These are phyloP conservation scores for Eristalis arbustorum DNA, from an alignment of 2,888 invertebrate species.

Conservation along the genomic window DNA sequence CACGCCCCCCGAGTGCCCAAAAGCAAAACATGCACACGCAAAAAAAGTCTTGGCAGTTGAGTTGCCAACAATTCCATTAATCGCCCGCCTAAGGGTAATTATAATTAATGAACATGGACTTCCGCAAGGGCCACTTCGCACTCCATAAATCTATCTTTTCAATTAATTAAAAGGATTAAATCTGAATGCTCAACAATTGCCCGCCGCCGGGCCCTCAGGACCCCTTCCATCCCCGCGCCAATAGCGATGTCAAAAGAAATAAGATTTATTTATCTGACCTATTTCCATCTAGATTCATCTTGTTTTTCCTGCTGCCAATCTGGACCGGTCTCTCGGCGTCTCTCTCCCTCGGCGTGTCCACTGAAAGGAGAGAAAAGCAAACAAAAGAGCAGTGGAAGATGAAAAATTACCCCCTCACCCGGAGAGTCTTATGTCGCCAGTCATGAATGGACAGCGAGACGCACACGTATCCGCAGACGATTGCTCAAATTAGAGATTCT, in stretches of 20 bases:
- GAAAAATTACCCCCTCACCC: constrained; percentile 49
- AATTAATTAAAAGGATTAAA: constrained; percentile 72
- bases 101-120: constrained; percentile 70
- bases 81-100: constrained; percentile 65
- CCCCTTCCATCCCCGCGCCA: background rate
- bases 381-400: constrained; percentile 48
- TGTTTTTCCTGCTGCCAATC: constrained; percentile 23
- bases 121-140: constrained; percentile 62
- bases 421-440: constrained; percentile 67
- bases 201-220: background rate
- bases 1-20: constrained; percentile 37
- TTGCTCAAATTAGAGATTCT: constrained; percentile 53
- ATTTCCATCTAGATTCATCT: constrained; percentile 55
- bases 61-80: constrained; percentile 48
- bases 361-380: constrained; percentile 22
- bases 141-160: constrained; percentile 67
- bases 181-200: constrained; percentile 65
- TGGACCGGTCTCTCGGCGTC: background rate
- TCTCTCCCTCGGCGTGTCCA: constrained; percentile 26
- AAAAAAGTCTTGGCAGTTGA: background rate
- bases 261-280: constrained; percentile 72
- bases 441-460: constrained; percentile 40
- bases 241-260: constrained; percentile 64
- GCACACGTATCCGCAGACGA: background rate
- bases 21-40: background rate